Evolutionary conservation across 2,797 vertebrate species (phyloP).

Genomic region (Tapera naevia): DNA sequence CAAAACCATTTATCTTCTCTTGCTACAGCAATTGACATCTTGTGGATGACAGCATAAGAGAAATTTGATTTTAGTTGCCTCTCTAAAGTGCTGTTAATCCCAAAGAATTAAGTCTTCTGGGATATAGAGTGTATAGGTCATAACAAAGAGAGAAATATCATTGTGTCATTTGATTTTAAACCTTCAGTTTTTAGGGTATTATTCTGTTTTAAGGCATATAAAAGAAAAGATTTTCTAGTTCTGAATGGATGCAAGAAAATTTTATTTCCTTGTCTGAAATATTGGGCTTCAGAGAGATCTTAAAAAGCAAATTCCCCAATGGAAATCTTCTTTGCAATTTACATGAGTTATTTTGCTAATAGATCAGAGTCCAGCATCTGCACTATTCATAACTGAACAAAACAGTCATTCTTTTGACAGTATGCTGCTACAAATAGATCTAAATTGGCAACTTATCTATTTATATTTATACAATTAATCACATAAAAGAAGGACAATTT

Average conservation of each 20-base stretch:
- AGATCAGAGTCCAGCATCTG: background rate
- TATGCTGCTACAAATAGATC: background rate
- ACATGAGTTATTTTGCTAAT: background rate
- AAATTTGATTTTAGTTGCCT: background rate
- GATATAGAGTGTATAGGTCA: background rate
- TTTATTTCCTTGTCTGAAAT: background rate
- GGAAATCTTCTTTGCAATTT: background rate
- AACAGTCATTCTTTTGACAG: background rate
- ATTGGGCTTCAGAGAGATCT: background rate
- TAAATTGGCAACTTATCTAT: background rate
- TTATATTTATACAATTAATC: background rate
- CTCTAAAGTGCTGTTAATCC: background rate
- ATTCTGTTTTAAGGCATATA: background rate
- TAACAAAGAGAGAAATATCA: background rate
- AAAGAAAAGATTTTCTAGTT: background rate
- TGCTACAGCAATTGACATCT: background rate
- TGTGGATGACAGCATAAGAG: background rate
- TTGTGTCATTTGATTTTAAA: background rate
- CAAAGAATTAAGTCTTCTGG: background rate
- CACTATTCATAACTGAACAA: background rate
- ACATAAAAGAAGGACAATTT: background rate
- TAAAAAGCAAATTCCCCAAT: background rate
- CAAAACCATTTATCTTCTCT: background rate
- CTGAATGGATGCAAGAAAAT: background rate
- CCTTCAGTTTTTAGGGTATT: background rate